Conservation (phyloP, 2,797 vertebrate genomes). For the Lepilemur ruficaudatus region DNA sequence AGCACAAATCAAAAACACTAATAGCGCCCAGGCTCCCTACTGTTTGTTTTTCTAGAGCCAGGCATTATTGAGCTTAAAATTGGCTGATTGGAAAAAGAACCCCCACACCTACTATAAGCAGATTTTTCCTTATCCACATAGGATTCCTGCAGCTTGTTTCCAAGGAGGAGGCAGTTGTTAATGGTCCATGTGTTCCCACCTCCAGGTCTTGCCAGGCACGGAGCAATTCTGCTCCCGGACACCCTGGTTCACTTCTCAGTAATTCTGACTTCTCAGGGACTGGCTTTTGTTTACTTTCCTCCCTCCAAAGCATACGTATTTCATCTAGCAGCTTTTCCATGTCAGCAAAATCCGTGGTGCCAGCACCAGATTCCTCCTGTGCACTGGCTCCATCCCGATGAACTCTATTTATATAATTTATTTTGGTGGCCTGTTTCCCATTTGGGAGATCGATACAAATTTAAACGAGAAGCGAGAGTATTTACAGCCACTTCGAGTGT, state of each 20-base stretch:
- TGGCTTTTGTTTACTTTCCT: constrained; percentile 11
- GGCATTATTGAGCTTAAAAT: not conserved
- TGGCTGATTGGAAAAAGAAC: not conserved
- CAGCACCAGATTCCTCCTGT: constrained; percentile 55
- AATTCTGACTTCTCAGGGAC: not conserved
- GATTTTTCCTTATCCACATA: not conserved
- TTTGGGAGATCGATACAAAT: constrained; percentile 81
- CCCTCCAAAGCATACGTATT: not conserved
- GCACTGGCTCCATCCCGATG: constrained; percentile 70
- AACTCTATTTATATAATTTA: constrained; percentile 81
- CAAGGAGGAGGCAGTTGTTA: not conserved
- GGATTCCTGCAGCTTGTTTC: not conserved
- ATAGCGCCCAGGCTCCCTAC: not conserved
- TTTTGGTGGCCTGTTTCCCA: constrained; percentile 78
- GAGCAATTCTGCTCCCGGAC: not conserved
- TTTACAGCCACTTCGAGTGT: constrained; percentile 66
- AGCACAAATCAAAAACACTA: not conserved
- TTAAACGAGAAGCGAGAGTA: constrained; percentile 75
- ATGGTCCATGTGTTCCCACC: not conserved
- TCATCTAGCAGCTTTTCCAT: constrained; percentile 46
- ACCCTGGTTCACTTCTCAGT: not conserved
- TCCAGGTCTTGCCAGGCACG: not conserved
- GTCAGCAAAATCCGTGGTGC: constrained; percentile 67
- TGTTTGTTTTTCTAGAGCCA: not conserved
- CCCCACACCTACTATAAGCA: not conserved